Conservation (phyloP, 2,797 vertebrate species). For the Remorina albescens region DNA sequence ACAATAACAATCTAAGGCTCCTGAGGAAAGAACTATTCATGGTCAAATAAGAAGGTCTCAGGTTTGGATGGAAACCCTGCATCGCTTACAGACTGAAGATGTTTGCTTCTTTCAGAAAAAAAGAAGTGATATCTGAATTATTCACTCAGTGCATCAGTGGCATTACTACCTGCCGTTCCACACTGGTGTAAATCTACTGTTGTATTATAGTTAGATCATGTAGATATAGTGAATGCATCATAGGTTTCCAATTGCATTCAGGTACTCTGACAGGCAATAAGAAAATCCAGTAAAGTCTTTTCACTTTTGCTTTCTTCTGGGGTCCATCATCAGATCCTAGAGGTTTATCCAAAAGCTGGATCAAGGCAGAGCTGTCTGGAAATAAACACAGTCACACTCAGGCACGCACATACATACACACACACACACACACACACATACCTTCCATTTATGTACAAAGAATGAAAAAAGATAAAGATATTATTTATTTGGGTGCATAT, state of each 20-base stretch:
- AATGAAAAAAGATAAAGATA: constrained; percentile 59
- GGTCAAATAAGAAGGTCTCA: constrained; percentile 89
- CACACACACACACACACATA: constrained; percentile 44
- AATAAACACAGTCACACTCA: constrained; percentile 11
- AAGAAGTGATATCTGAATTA: constrained; percentile 35
- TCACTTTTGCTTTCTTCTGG: constrained; percentile 56
- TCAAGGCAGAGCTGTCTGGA: constrained; percentile 40
- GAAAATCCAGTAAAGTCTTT: constrained; percentile 56
- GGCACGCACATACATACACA: constrained; percentile 36
- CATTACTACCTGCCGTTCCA: constrained; percentile 2
- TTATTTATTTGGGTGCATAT: constrained; percentile 60
- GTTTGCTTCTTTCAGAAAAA: constrained; percentile 39
- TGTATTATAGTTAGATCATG: constrained; percentile 10
- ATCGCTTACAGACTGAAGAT: constrained; percentile 81
- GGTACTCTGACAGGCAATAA: constrained; percentile 41
- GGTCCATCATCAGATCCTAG: constrained; percentile 54
- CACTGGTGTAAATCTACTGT: constrained; percentile 25
- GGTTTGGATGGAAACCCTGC: constrained; percentile 86
- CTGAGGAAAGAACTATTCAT: constrained; percentile 89
- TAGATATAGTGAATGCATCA: constrained; percentile 9
- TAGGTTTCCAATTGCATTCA: constrained; percentile 41
- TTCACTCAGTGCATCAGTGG: constrained; percentile 13
- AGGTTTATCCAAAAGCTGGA: constrained; percentile 67
- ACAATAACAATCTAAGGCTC: constrained; percentile 91
- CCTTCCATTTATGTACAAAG: constrained; percentile 48